phyloP scores from a whole-genome alignment of 2,797 vertebrate genomes.

The Pampus argenteus region DNA sequence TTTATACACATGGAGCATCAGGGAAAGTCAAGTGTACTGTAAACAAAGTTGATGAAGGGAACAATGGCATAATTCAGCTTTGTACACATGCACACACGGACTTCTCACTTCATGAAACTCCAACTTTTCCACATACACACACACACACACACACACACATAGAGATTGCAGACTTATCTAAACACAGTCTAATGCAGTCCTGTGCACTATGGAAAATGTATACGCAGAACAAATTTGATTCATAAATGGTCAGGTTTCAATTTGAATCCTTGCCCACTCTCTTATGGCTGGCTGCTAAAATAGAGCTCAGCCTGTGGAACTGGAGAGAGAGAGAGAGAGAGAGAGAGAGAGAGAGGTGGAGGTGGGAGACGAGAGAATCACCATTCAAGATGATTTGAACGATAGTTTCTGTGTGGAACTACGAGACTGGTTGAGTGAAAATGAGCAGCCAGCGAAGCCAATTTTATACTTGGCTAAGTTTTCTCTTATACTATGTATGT shows the following conservation, averaged over 20 bases:
- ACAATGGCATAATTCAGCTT: constrained; percentile 69
- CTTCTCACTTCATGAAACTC: constrained; percentile 20
- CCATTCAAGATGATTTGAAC: constrained; percentile 73
- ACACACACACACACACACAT: constrained; percentile 24
- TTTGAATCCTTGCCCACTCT: constrained; percentile 71
- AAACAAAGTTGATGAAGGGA: constrained; percentile 75
- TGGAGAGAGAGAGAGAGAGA: constrained; percentile 19
- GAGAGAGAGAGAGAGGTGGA: constrained; percentile 14
- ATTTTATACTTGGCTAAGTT: constrained; percentile 81
- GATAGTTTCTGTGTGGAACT: constrained; percentile 67
- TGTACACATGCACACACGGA: constrained; percentile 21
- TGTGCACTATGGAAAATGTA: constrained; percentile 75
- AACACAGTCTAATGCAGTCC: constrained; percentile 70
- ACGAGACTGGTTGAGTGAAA: constrained; percentile 72
- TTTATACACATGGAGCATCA: constrained; percentile 42
- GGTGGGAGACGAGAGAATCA: constrained; percentile 34
- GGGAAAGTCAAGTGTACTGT: constrained; percentile 49
- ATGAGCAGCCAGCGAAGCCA: constrained; percentile 74
- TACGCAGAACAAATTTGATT: constrained; percentile 84
- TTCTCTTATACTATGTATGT: constrained; percentile 70
- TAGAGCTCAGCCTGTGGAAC: constrained; percentile 76
- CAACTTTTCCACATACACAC: constrained; percentile 1
- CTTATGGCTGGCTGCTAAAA: constrained; percentile 80
- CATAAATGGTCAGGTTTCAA: constrained; percentile 85
- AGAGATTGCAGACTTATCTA: constrained; percentile 66